Evolutionary conservation across 2,797 vertebrate species (phyloP), one percentile per base, ranked within the genome.

Genomic region (Scolopax rusticola): DNA sequence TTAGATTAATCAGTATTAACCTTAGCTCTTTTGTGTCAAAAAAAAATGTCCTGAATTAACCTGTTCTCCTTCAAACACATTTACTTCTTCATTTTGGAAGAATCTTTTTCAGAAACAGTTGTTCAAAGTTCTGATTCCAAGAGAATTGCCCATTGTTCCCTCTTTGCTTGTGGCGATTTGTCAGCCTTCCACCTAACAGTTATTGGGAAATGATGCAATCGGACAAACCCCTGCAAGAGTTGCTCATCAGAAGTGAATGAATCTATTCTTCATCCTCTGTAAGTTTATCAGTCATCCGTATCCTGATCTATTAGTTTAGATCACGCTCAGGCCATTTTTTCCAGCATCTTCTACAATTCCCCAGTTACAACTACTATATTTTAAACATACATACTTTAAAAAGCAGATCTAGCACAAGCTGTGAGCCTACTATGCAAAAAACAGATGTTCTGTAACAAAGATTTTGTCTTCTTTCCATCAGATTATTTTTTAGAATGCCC

Each of bases 81-180:
- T 57, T 60, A 36, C 16, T 45, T 48, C 41, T 80, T 77, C 27
- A 16, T 71, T 94, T 83, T 84, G 68, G 75, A 83, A 81, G 45
- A 90, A 74, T 28, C 11, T 14, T 75, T 75, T 96, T 95, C 53
- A 80, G 69, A 95, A 85, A 40, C 27, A 89, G 38, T 57, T 65
- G 45, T 65, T 91, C 71, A 27, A 70, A 91, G 23, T 48, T 71
- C 56, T 54, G 33, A 86, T 65, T 84, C 25, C n/a, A 69, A 84
- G 63, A 88, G 69, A 94, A 88, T 81, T 7, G 2, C 27, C 17
- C 50, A 73, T 69, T 85, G 79, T 96, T 78, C 69, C n/a, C 7
- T 40, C 91, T 80, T 69, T 48, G 82, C 76, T 91, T 61, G 54
- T 81, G 87, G 92, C 84, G 59, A 64, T 93, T 77, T 81, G 69